Conservation (phyloP, 2,797 vertebrate species). For the Poeciliopsis paucimaculata region DNA sequence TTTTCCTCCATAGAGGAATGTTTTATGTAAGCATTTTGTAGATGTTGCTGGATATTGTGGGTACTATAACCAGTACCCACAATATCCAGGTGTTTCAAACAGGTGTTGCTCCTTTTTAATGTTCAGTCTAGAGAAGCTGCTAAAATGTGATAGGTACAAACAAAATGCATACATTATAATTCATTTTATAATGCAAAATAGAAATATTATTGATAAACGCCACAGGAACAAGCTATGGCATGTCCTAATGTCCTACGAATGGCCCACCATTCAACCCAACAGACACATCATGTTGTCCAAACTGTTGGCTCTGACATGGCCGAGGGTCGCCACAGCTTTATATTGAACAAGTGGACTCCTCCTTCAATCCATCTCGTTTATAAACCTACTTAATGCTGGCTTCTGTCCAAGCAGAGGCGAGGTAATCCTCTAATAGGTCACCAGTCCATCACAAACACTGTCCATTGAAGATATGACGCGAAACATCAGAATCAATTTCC, state of each 20-base stretch:
- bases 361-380: neutral
- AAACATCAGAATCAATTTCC: constrained; percentile 1
- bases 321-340: neutral
- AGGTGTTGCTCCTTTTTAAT: neutral
- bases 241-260: neutral
- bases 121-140: neutral
- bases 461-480: neutral
- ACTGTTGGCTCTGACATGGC: neutral
- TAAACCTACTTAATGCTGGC: neutral
- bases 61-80: no score
- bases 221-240: neutral
- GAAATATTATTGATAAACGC: neutral
- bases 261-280: neutral
- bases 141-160: neutral
- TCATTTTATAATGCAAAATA: neutral
- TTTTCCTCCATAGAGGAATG: neutral
- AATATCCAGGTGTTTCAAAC: neutral
- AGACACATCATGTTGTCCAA: neutral
- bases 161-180: neutral
- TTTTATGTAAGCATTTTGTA: neutral
- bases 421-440: constrained; percentile 3
- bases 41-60: no score
- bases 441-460: constrained; percentile 2
- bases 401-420: neutral
- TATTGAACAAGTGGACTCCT: neutral